A percentile compares a stretch with the other conserved stretches of the same genome.
Conservation (phyloP, 2,113 vertebrate species). For the Drymodes brunneopygia region DNA sequence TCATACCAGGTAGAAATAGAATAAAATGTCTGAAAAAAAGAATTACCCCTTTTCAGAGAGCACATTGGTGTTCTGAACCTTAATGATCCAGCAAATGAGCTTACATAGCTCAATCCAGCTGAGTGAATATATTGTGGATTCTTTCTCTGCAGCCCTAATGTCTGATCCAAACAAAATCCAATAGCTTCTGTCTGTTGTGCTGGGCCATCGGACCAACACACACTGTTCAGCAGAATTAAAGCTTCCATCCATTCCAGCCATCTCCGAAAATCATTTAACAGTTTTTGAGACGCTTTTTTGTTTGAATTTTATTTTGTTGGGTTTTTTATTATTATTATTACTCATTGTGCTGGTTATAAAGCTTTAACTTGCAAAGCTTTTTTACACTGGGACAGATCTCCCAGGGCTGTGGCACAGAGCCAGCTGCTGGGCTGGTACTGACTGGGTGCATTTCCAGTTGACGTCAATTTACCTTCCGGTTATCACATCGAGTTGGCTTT, state of each 20-base stretch:
- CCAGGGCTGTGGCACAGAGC: neutral
- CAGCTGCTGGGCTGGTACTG: neutral
- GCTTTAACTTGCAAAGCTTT: neutral
- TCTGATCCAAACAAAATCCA: neutral
- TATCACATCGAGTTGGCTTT: slow-evolving; percentile 42
- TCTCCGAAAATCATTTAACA: neutral
- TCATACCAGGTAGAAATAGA: neutral
- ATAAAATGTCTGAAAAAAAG: neutral
- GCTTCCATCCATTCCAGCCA: neutral
- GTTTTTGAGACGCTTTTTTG: neutral
- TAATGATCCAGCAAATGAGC: neutral
- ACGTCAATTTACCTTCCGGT: slow-evolving; percentile 32
- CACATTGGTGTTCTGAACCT: neutral
- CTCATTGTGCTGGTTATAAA: neutral
- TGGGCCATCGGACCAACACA: accelerated
- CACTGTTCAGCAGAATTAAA: neutral
- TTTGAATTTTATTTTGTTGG: neutral
- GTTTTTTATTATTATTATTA: no score
- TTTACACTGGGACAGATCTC: neutral
- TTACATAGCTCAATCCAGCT: neutral
- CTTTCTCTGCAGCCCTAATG: neutral
- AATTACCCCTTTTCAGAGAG: neutral
- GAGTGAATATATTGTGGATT: neutral
- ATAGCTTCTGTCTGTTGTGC: neutral
- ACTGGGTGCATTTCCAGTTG: slow-evolving; percentile 28